Percentiles rank a stretch among this genome's conserved stretches.
Conservation (phyloP, 2,113 vertebrate species). For the Paramormyrops kingsleyae region DNA sequence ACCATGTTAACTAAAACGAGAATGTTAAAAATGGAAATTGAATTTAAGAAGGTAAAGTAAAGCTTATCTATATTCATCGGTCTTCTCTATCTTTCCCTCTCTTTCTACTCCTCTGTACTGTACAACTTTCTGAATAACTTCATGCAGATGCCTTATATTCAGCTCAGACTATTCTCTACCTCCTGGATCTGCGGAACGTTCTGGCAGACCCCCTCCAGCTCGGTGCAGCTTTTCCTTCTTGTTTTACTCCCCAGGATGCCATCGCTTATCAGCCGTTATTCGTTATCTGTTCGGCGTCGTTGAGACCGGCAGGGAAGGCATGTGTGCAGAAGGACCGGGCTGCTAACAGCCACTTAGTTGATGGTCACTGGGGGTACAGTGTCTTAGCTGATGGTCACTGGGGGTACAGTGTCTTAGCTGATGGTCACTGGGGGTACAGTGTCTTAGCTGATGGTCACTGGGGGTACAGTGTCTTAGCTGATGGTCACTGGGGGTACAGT, state of each 20-base stretch:
- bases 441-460: background rate
- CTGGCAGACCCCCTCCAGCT: background rate
- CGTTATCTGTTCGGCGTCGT: background rate
- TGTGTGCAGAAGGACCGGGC: background rate
- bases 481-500: background rate
- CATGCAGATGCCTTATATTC: background rate
- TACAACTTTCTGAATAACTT: background rate
- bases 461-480: background rate
- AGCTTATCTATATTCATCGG: background rate
- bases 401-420: background rate
- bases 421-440: background rate
- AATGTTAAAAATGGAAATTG: constrained; percentile 13
- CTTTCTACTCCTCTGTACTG: background rate
- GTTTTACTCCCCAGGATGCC: background rate
- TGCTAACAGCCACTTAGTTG: background rate
- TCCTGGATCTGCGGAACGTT: background rate
- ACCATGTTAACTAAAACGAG: constrained; percentile 25
- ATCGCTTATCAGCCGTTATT: background rate
- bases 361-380: background rate
- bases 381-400: background rate
- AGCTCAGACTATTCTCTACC: background rate
- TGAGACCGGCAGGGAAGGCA: background rate
- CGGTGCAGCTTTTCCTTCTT: background rate
- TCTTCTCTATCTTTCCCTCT: background rate
- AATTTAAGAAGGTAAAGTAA: constrained; percentile 19